Evolutionary conservation across 2,797 vertebrate species (phyloP), one percentile per base, ranked within the genome.

Genomic region (Centroberyx gerrardi): DNA sequence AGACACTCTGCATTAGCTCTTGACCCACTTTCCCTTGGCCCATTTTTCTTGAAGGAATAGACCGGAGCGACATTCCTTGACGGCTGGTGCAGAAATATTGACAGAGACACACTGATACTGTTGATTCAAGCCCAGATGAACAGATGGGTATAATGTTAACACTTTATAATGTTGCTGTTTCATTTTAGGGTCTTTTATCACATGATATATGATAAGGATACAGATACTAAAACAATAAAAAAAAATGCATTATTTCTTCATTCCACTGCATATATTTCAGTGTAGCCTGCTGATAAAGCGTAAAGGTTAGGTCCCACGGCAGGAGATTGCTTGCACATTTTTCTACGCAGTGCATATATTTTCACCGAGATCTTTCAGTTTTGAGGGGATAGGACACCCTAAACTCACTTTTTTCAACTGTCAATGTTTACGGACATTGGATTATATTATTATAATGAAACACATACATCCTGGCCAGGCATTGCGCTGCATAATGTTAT

Each of bases 1-100:
- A 66, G 58, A 82, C 58, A 63, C 59, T 81, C 62, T 18, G 44
- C 85, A 75, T 76, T 62, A 63, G 74, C 81, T 82, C 72, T 61
- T 87, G 88, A 90, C 87, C 84, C 80, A 91, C 82, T 90, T 91
- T 88, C 48, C 46, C 52, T 31, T 8, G 61, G 17, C 14, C 53
- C 62, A 60, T 22, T 54, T 83, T 87, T 84, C 84, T 38, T 31
- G 22, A 58, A 66, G 72, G 68, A 85, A 44, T 10, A 74, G 83
- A 82, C 72, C 73, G 36, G 72, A 77, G 58, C n/a, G 48, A 60
- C 75, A 62, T 85, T 88, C 76, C 68, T 83, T 38, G 5, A 65
- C 0, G 15, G 53, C 63, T 68, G 44, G 61, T 53, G 60, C 54
- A 84, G 79, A 72, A 85, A 84, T 81, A 87, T 81, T 86, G 82